A percentile compares a stretch with the other conserved stretches of the same genome.
Conservation (phyloP, 2,797 vertebrate genomes). For the Trachops cirrhosus region DNA sequence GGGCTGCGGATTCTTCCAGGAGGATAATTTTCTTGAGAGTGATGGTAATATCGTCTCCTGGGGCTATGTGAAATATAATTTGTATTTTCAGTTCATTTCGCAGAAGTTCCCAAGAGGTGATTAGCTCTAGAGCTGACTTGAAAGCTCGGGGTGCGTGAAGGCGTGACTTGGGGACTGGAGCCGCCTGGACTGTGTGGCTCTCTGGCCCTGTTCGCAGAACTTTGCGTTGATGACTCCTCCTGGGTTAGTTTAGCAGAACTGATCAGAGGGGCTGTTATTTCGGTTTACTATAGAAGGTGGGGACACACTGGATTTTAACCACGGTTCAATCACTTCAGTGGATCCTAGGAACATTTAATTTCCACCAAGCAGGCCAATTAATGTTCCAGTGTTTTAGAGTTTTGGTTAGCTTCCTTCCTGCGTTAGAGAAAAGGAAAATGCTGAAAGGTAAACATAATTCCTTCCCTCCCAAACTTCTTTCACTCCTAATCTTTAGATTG, state of each 20-base stretch:
- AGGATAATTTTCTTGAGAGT: background rate
- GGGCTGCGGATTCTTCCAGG: background rate
- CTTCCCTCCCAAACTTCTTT: conserved; percentile 20
- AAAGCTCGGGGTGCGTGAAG: background rate
- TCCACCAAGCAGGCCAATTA: conserved; percentile 20
- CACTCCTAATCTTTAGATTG: conserved; percentile 31
- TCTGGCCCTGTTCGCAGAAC: background rate
- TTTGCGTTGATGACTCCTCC: background rate
- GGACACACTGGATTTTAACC: conserved; percentile 2
- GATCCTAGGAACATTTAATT: background rate
- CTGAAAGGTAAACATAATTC: background rate
- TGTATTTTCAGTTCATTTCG: background rate
- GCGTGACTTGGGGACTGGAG: background rate
- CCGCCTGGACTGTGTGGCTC: background rate
- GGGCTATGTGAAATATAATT: background rate
- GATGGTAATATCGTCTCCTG: background rate
- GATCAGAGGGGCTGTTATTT: background rate
- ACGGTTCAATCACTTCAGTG: background rate
- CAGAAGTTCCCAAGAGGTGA: background rate
- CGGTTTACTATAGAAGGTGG: conserved; percentile 27
- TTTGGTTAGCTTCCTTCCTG: background rate
- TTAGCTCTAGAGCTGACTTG: background rate
- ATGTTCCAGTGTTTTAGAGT: background rate
- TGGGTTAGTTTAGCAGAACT: background rate
- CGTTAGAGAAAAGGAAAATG: conserved; percentile 19